A percentile compares a stretch with the other conserved stretches of the same genome.
These are phyloP conservation scores for Pantala flavescens DNA, from an alignment of 1,140 invertebrate species.

Conservation along the genomic window DNA sequence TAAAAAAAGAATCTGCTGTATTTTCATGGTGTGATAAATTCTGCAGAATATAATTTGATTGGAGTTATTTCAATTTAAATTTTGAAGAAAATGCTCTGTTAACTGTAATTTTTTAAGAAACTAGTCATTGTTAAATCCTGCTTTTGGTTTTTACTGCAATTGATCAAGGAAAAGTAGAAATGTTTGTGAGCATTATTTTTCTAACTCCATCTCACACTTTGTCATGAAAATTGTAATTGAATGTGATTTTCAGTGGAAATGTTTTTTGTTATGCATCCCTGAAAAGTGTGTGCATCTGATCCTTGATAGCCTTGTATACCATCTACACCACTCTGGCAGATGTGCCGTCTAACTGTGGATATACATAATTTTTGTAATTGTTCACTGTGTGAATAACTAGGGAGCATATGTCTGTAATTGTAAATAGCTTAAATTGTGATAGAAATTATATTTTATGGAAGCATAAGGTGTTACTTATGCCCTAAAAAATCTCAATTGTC, in stretches of 20 bases:
- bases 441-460: slow-evolving; percentile 1
- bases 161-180: too few relatives aligned
- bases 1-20: too few relatives aligned
- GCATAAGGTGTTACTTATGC: slow-evolving; percentile 5
- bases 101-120: not conserved
- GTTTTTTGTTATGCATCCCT: too few relatives aligned
- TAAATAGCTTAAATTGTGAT: slow-evolving; percentile 4
- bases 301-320: not conserved
- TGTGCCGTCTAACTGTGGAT: not conserved
- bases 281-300: too few relatives aligned
- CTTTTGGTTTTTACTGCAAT: too few relatives aligned
- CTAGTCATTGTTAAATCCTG: not conserved
- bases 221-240: too few relatives aligned
- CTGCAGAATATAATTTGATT: too few relatives aligned
- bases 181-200: not conserved
- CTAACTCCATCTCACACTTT: not conserved
- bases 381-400: not conserved
- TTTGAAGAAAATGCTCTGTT: too few relatives aligned
- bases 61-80: too few relatives aligned
- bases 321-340: not conserved
- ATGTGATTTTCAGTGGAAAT: too few relatives aligned
- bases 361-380: not conserved
- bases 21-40: too few relatives aligned
- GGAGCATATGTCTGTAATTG: not conserved
- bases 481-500: not conserved